phyloP scores from a whole-genome alignment of 2,113 vertebrate species.

The Apteryx owenii region DNA sequence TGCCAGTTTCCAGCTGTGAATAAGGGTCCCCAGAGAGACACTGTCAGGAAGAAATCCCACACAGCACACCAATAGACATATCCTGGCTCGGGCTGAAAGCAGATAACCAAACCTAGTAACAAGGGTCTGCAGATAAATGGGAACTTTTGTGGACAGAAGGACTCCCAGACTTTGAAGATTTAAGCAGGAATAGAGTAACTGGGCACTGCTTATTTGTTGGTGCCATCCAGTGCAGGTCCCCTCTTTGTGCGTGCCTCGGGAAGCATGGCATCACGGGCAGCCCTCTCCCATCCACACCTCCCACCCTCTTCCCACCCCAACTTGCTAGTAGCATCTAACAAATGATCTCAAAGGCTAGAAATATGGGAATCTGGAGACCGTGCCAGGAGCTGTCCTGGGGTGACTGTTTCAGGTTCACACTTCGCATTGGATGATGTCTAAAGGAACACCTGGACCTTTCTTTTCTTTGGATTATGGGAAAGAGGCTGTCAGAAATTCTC shows the following conservation, averaged over 20 bases:
- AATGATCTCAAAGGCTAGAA: neutral
- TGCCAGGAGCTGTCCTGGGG: neutral
- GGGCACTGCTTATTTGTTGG: neutral
- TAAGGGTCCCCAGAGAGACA: neutral
- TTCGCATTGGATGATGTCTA: neutral
- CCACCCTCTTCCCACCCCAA: neutral
- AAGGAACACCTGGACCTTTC: neutral
- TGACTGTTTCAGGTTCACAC: neutral
- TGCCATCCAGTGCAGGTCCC: neutral
- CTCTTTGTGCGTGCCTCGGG: neutral
- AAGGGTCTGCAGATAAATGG: neutral
- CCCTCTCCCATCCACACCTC: neutral
- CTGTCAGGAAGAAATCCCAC: neutral
- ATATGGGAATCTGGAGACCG: neutral
- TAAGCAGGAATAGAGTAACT: neutral
- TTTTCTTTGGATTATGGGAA: neutral
- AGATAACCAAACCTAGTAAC: neutral
- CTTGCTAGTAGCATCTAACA: neutral
- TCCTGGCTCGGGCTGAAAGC: neutral
- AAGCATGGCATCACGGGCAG: neutral
- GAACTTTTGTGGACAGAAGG: neutral
- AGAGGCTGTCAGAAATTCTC: neutral
- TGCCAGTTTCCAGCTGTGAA: neutral
- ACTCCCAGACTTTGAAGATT: neutral
- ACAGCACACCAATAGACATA: neutral